Percentiles rank a stretch among this genome's conserved stretches.
Evolutionary conservation across 2,888 invertebrate species (phyloP).

Genomic region (Rhamphomyia laevipes): DNA sequence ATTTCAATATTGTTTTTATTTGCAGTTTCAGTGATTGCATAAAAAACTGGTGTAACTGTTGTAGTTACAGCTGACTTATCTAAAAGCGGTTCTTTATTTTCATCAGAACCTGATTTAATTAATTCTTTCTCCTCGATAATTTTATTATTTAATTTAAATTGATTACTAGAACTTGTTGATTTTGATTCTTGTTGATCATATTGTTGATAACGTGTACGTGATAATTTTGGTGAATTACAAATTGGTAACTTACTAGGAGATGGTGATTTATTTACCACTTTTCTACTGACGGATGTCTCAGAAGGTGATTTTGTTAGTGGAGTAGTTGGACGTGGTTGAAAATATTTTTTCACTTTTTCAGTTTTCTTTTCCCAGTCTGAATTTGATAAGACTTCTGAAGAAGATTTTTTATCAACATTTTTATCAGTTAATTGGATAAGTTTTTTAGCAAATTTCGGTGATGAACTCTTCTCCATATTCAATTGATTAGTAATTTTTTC

Average conservation of each 20-base stretch:
- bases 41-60: slow-evolving; percentile 14
- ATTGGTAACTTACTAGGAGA: slow-evolving; percentile 11
- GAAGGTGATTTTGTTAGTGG: slow-evolving; percentile 15
- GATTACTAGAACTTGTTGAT: background rate
- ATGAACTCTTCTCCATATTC: background rate
- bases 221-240: slow-evolving; percentile 8
- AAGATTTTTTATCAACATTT: background rate
- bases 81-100: slow-evolving; percentile 9
- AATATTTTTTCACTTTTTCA: slow-evolving; percentile 22
- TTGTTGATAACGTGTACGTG: background rate
- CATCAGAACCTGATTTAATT: background rate
- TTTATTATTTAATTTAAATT: background rate
- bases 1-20: slow-evolving; percentile 26
- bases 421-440: background rate
- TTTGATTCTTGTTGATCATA: background rate
- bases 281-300: slow-evolving; percentile 12
- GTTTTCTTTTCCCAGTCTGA: slow-evolving; percentile 21
- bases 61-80: slow-evolving; percentile 13
- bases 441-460: background rate
- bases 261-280: slow-evolving; percentile 7
- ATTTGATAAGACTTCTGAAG: background rate
- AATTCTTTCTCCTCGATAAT: slow-evolving; percentile 4
- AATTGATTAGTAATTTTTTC: slow-evolving; percentile 6
- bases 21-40: slow-evolving; percentile 25
- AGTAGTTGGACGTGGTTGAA: slow-evolving; percentile 13